phyloP scores from a whole-genome alignment of 2,113 vertebrate genomes.

The Panthera uncia region DNA sequence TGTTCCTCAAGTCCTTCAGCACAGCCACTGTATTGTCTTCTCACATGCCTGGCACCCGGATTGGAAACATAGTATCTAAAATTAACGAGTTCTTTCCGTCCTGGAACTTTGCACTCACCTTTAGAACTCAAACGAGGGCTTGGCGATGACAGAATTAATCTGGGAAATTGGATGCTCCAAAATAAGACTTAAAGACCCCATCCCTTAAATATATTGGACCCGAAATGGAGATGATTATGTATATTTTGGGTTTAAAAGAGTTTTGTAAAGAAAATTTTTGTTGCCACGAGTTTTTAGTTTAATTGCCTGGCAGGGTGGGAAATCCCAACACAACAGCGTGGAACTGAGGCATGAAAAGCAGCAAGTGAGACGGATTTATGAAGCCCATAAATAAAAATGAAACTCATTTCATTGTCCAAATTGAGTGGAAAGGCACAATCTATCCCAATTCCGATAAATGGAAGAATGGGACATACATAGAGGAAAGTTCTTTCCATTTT shows the following conservation, averaged over 20 bases:
- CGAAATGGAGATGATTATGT: constrained; percentile 54
- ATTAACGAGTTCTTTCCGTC: constrained; percentile 82
- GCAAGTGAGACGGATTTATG: constrained; percentile 77
- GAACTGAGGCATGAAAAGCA: constrained; percentile 79
- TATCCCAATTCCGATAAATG: constrained; percentile 58
- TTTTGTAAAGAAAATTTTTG: constrained; percentile 62
- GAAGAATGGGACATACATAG: constrained; percentile 30
- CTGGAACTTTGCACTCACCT: constrained; percentile 82
- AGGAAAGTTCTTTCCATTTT: constrained; percentile 70
- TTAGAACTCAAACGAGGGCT: constrained; percentile 68
- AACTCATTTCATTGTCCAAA: constrained; percentile 76
- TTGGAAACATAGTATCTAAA: constrained; percentile 84
- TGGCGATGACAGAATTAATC: constrained; percentile 25
- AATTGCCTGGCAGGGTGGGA: constrained; percentile 77
- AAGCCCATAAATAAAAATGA: constrained; percentile 81
- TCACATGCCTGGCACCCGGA: constrained; percentile 76
- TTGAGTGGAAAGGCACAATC: constrained; percentile 71
- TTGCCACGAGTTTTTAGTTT: constrained; percentile 67
- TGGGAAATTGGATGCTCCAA: background rate
- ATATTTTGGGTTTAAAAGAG: constrained; percentile 69
- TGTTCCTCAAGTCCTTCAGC: constrained; percentile 45
- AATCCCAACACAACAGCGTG: constrained; percentile 76
- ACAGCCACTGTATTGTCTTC: constrained; percentile 55
- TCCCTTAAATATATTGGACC: constrained; percentile 3
- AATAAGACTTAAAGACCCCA: background rate